Evolutionary conservation across 1,140 invertebrate genomes (phyloP), one percentile per base, ranked within the genome.

Genomic region (Leptopilina boulardi): DNA sequence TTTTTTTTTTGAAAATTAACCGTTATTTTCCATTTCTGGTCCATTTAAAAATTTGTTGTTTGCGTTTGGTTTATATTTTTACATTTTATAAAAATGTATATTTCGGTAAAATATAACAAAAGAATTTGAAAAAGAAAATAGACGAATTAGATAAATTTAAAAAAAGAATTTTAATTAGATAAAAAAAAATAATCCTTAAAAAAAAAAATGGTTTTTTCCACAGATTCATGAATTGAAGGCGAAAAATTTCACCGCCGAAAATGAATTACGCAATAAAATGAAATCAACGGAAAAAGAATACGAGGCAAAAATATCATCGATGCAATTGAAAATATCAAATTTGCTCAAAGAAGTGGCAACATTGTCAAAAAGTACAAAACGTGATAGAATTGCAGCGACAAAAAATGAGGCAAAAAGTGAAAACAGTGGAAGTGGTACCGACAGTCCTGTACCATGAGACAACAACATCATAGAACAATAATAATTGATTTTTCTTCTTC

Each of bases 201-300:
- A 54, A 75, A 44, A 41, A 18, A 15, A 23, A 71, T 74, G 8
- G 66, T 44, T 80, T 73, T 66, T 75, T 80, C 91, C 89, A 1
- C 87, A 98, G 97, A 97, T 98, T 80, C 98, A 96, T 4, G 97
- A 99, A 88, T 88, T 98, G 75, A 98, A 98, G 91, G 97, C 97
- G 10, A 95, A 96, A 88, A 96, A 98, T 86, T 97, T 97, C 86
- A 97, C 97, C 23, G 93, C 94, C 59, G 97, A 98, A 87, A 95
- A 94, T 70, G 97, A 98, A 83, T 91, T 97, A 66, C 93, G 97
- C 23, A 95, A 92, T 77, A 97, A 97, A 90, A 95, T 98, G 92
- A 96, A 96, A 85, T 94, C 92, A 15, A 93, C 94, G 41, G 95
- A 97, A 82, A 96, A 96, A 71, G 93, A 97, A 71, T 94, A 96